Evolutionary conservation across 2,113 vertebrate species (phyloP).

Genomic region (Neoarius graeffei): DNA sequence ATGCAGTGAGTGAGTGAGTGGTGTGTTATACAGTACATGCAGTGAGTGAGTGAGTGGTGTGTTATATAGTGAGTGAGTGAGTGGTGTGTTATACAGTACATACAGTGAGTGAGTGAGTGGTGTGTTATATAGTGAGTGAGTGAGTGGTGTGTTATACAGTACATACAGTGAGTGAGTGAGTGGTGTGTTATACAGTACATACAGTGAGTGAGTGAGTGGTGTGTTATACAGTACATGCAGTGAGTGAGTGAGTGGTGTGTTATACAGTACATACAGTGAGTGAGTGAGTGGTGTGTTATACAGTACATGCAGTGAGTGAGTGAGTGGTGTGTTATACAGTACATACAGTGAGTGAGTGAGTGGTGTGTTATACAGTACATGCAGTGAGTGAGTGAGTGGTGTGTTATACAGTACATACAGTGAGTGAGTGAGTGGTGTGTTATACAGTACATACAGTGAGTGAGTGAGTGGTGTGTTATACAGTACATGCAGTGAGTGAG

Average conservation of each 20-base stretch:
- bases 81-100: neutral
- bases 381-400: no score
- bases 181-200: neutral
- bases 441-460: no score
- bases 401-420: neutral
- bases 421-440: neutral
- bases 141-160: neutral
- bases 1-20: no score
- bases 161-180: no score
- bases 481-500: neutral
- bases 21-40: neutral
- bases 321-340: neutral
- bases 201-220: neutral
- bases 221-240: neutral
- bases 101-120: neutral
- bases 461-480: no score
- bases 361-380: neutral
- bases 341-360: neutral
- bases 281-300: neutral
- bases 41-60: neutral
- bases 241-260: no score
- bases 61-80: neutral
- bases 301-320: no score
- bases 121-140: neutral
- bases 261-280: neutral